Conservation (phyloP, 2,797 vertebrate species). For the Eremophila alpestris region DNA sequence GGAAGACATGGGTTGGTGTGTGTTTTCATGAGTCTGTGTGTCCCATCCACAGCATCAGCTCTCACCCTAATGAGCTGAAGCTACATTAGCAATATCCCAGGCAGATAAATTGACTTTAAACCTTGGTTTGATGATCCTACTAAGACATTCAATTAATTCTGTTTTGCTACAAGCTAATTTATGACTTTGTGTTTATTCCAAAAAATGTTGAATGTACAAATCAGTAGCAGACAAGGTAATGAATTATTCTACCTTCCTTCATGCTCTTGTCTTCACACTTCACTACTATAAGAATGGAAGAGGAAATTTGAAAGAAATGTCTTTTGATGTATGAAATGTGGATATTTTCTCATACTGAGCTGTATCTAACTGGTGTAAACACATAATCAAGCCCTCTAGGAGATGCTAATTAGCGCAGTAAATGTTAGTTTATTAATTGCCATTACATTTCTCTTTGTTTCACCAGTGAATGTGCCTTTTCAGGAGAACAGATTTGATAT, state of each 20-base stretch:
- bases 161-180: constrained; percentile 87
- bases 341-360: constrained; percentile 82
- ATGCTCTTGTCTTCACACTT: constrained; percentile 75
- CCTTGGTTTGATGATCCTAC: constrained; percentile 82
- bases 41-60: constrained; percentile 35
- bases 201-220: constrained; percentile 83
- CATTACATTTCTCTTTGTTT: constrained; percentile 68
- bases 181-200: constrained; percentile 84
- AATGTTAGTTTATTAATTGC: constrained; percentile 78
- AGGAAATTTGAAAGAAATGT: constrained; percentile 76
- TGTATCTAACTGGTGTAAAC: constrained; percentile 82
- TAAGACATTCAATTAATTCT: constrained; percentile 89
- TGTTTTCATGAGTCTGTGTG: neutral
- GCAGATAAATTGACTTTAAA: constrained; percentile 81
- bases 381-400: constrained; percentile 81
- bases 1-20: neutral
- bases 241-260: constrained; percentile 85
- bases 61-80: constrained; percentile 69
- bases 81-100: constrained; percentile 71
- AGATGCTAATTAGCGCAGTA: constrained; percentile 75
- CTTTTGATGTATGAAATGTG: constrained; percentile 83
- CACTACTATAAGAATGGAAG: constrained; percentile 74
- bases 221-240: constrained; percentile 84
- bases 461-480: constrained; percentile 62
- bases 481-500: constrained; percentile 60